These are phyloP conservation scores for Pyrrhia umbra DNA, from an alignment of 2,888 invertebrate species.

Conservation along the genomic window DNA sequence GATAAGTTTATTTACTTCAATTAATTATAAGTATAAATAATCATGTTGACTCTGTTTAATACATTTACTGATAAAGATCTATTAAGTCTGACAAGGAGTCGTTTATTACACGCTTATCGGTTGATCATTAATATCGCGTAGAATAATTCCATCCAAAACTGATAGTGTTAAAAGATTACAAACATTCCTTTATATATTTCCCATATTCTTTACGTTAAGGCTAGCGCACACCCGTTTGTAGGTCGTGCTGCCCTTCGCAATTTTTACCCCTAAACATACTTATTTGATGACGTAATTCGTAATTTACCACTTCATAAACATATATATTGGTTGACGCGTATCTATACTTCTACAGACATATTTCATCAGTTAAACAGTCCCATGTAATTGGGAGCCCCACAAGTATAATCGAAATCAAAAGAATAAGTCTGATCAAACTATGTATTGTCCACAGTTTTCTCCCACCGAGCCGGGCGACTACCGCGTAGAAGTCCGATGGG, in stretches of 20 bases:
- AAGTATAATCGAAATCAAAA: too few species aligned
- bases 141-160: background rate
- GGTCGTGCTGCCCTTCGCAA: too few species aligned
- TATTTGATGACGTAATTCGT: too few species aligned
- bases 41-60: conserved; percentile 4
- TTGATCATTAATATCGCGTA: conserved; percentile 19
- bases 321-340: too few species aligned
- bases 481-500: conserved; percentile 98
- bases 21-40: background rate
- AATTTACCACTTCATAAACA: too few species aligned
- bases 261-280: too few species aligned
- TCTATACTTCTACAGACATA: too few species aligned
- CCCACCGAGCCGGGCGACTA: conserved; percentile 99
- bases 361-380: too few species aligned
- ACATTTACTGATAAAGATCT: conserved; percentile 28
- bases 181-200: background rate
- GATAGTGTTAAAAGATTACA: background rate
- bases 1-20: background rate
- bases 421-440: background rate
- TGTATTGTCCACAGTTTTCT: conserved; percentile 92
- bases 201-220: background rate
- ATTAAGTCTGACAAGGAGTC: conserved; percentile 13
- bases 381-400: too few species aligned
- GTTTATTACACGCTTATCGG: background rate
- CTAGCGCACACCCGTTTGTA: background rate